Evolutionary conservation across 2,888 invertebrate genomes (phyloP).

Genomic region (Drosophila quinaria): DNA sequence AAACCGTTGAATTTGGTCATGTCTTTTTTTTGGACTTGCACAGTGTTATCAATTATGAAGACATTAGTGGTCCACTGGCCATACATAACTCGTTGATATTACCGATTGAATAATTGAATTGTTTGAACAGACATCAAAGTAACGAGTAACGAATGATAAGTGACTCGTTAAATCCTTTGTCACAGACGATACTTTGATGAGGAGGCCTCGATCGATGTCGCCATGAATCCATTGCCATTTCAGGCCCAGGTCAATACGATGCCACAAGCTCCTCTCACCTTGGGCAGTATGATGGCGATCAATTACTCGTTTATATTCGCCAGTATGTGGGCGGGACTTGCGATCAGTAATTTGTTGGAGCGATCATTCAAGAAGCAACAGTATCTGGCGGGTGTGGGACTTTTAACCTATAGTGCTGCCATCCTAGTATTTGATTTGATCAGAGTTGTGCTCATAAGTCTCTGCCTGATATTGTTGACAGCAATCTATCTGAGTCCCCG

Average conservation of each 20-base stretch:
- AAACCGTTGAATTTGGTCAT: too few species aligned
- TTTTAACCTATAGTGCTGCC: slow-evolving; percentile 24
- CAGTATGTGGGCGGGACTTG: slow-evolving; percentile 42
- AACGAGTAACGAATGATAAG: neutral
- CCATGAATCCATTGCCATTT: slow-evolving; percentile 54
- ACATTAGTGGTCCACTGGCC: too few species aligned
- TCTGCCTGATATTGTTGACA: slow-evolving; percentile 74
- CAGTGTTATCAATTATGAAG: too few species aligned
- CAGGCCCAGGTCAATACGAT: slow-evolving; percentile 28
- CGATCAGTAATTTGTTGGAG: slow-evolving; percentile 38
- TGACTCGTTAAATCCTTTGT: neutral
- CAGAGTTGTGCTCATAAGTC: neutral
- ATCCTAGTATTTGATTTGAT: slow-evolving; percentile 34
- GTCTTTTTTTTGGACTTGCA: too few species aligned
- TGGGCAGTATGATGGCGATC: slow-evolving; percentile 60
- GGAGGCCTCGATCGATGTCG: slow-evolving; percentile 61
- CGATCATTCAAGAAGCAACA: slow-evolving; percentile 55
- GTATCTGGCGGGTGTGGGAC: slow-evolving; percentile 53
- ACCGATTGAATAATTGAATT: neutral
- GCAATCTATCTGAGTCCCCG: slow-evolving; percentile 37
- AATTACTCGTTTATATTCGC: slow-evolving; percentile 45
- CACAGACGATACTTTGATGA: slow-evolving; percentile 40
- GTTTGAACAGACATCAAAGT: neutral
- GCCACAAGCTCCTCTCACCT: slow-evolving; percentile 35
- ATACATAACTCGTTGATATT: too few species aligned